These are phyloP conservation scores for Phenganax subtilis DNA, from an alignment of 92 coral and sea anemone genomes.

Conservation along the genomic window DNA sequence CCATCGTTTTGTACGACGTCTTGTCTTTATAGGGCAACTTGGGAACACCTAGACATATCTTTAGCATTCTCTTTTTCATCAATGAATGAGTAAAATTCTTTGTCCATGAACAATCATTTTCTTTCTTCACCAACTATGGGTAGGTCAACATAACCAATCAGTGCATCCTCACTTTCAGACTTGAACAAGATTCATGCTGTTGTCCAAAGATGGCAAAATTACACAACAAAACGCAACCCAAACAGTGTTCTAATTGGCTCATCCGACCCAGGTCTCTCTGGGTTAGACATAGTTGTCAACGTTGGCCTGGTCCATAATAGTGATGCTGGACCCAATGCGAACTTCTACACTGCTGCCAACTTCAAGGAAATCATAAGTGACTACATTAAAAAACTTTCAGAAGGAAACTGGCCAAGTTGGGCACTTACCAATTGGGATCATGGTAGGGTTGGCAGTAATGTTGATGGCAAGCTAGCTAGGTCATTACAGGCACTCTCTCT, in stretches of 20 bases:
- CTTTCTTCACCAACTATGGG: neutral
- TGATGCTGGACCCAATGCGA: neutral
- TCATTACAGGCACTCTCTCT: constrained; percentile 71
- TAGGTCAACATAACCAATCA: too few relatives aligned
- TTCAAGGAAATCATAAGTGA: constrained; percentile 50
- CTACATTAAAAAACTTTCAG: constrained; percentile 59
- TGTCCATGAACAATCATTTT: neutral
- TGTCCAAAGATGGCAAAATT: constrained; percentile 33
- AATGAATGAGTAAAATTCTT: too few relatives aligned
- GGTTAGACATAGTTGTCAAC: constrained; percentile 81
- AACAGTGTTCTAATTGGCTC: constrained; percentile 29
- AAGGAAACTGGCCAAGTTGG: constrained; percentile 89
- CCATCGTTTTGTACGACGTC: too few relatives aligned
- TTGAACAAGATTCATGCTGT: neutral
- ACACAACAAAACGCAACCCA: constrained; percentile 14
- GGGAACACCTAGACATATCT: too few relatives aligned
- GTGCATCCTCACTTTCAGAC: neutral
- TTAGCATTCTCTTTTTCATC: too few relatives aligned
- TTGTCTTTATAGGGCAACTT: too few relatives aligned
- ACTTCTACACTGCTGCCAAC: constrained; percentile 52
- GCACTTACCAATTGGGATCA: constrained; percentile 73
- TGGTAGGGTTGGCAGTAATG: constrained; percentile 65
- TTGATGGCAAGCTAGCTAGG: constrained; percentile 49
- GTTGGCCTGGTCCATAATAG: constrained; percentile 55
- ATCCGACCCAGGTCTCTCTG: constrained; percentile 30